Evolutionary conservation across 2,888 invertebrate species (phyloP).

Genomic region (Drosophila cracens): DNA sequence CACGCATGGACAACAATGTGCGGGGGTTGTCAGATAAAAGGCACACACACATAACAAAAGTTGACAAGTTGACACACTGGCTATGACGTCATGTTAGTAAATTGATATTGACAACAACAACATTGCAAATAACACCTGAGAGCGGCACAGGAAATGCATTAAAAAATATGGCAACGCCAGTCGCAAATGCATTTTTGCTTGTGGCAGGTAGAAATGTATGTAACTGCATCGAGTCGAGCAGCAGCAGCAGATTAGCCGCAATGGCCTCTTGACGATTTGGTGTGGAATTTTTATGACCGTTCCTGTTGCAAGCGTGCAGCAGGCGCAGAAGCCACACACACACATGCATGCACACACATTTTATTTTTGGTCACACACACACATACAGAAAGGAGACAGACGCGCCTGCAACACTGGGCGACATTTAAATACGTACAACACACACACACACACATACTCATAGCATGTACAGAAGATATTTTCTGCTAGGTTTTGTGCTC

Average conservation of each 20-base stretch:
- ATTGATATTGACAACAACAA: slow-evolving; percentile 38
- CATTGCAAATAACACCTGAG: slow-evolving; percentile 35
- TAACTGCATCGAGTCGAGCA: slow-evolving; percentile 32
- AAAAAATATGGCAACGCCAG: slow-evolving; percentile 42
- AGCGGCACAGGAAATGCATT: slow-evolving; percentile 39
- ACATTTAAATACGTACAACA: slow-evolving; percentile 58
- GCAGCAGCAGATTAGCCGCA: slow-evolving; percentile 47
- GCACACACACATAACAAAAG: slow-evolving; percentile 43
- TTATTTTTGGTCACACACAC: slow-evolving; percentile 68
- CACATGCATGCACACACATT: slow-evolving; percentile 46
- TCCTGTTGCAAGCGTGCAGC: slow-evolving; percentile 61
- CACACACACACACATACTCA: slow-evolving; percentile 41
- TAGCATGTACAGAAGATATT: slow-evolving; percentile 70
- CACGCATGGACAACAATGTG: slow-evolving; percentile 40
- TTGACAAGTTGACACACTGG: slow-evolving; percentile 54
- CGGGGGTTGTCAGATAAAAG: slow-evolving; percentile 63
- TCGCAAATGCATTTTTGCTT: slow-evolving; percentile 31
- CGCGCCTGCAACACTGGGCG: slow-evolving; percentile 50
- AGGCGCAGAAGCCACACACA: slow-evolving; percentile 37
- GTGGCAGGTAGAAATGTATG: slow-evolving; percentile 40
- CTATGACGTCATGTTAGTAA: slow-evolving; percentile 67
- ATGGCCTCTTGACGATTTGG: slow-evolving; percentile 29
- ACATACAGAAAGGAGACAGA: slow-evolving; percentile 33
- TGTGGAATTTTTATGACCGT: slow-evolving; percentile 66
- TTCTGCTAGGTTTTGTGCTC: slow-evolving; percentile 48